Conservation (phyloP, 35 echinoderm and acorn worm species). For the Acanthaster planci region DNA sequence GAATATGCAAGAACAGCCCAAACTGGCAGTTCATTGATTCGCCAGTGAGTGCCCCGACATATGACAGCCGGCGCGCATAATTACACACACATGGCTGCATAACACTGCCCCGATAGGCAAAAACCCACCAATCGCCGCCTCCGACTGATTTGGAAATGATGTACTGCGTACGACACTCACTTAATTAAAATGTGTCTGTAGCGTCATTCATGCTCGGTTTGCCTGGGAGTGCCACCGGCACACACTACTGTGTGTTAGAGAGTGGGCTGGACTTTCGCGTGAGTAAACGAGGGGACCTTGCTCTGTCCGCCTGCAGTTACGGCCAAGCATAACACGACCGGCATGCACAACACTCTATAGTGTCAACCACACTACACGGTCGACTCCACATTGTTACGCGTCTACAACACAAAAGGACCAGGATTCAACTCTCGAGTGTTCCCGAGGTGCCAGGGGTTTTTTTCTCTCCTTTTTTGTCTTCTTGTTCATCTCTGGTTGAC, state of each 20-base stretch:
- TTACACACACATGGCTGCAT: constrained; percentile 5
- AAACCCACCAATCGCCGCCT: constrained; percentile 2
- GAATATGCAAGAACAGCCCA: background rate
- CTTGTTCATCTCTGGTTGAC: constrained; percentile 28
- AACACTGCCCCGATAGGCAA: constrained; percentile 3
- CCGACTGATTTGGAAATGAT: constrained; percentile 29
- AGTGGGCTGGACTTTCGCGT: background rate
- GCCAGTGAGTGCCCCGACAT: background rate
- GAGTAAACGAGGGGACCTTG: too few species aligned
- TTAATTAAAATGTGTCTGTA: constrained; percentile 30
- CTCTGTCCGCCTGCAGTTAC: constrained; percentile 20
- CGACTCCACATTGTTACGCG: constrained; percentile 25
- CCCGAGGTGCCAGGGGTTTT: constrained; percentile 11
- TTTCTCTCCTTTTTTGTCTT: constrained; percentile 14
- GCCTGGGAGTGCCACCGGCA: constrained; percentile 7
- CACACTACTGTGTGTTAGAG: background rate
- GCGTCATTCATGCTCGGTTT: constrained; percentile 28
- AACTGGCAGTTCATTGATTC: constrained; percentile 4
- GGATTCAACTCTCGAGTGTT: constrained; percentile 26
- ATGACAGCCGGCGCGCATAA: constrained; percentile 23
- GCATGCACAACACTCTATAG: constrained; percentile 16
- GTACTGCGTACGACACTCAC: constrained; percentile 32
- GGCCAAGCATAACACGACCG: background rate
- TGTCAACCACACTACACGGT: background rate
- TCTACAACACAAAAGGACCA: constrained; percentile 14